Evolutionary conservation across 2,797 vertebrate genomes (phyloP).

Genomic region (Megaceryle alcyon): DNA sequence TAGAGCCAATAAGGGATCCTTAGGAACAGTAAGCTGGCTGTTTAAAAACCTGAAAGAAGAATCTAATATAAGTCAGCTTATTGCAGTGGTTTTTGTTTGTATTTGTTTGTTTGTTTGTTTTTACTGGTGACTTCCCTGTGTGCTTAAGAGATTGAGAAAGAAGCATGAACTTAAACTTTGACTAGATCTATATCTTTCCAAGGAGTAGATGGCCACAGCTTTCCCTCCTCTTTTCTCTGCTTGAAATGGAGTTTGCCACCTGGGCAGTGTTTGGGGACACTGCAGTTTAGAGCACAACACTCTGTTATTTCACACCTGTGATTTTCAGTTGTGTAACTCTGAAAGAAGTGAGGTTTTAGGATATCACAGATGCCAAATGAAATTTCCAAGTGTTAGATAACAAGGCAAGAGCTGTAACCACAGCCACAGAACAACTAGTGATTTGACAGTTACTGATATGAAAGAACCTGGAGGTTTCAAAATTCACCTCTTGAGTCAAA

Average conservation of each 20-base stretch:
- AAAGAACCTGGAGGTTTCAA: background rate
- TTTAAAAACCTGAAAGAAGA: background rate
- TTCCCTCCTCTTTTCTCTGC: background rate
- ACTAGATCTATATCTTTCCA: background rate
- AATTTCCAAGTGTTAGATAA: background rate
- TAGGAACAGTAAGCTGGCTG: background rate
- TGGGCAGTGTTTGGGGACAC: background rate
- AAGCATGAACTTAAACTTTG: background rate
- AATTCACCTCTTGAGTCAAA: background rate
- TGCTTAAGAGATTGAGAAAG: background rate
- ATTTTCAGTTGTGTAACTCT: background rate
- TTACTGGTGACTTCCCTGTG: background rate
- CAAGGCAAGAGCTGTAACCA: background rate
- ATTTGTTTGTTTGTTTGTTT: accelerated
- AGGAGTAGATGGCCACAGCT: background rate
- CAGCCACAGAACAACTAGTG: background rate
- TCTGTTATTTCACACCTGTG: background rate
- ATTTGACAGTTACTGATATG: background rate
- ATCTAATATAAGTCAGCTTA: accelerated
- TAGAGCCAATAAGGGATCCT: background rate
- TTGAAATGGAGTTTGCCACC: background rate
- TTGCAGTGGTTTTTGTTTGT: background rate
- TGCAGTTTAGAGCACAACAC: background rate
- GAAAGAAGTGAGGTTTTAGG: background rate
- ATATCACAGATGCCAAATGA: background rate